Evolutionary conservation across 2,113 vertebrate genomes (phyloP), one percentile per base, ranked within the genome.

Genomic region (Microcebus tavaratra): DNA sequence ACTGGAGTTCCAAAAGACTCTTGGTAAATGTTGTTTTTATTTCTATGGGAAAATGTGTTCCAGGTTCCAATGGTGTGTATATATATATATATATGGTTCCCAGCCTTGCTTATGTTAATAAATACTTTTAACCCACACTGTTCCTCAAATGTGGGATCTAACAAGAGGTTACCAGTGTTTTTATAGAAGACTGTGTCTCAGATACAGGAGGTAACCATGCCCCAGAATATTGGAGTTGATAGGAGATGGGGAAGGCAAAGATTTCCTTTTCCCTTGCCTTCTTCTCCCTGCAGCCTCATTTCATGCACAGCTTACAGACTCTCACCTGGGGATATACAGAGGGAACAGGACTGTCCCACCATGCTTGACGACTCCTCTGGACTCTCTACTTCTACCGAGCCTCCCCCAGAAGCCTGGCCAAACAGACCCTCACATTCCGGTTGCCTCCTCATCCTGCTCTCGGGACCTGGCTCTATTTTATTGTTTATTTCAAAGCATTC

Each of bases 301-400:
- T 15, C 34, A 36, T 48, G 15, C 17, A 15, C 31, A 36, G 25
- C 53, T 36, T 80, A 45, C 31, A 79, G 48, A 17, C 17, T 15
- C 25, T 53, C 20, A 55, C 17, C 20, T 29, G 6, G 50, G 45
- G 79, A 48, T 3, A 1, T 13, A 42, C 0, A 4, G 11, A 36
- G 23, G 20, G 61, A 36, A 14, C 0, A 59, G 25, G 42, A 39
- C 10, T 20, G 2, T 18, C 42, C 14, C 2, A 1, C 2, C 21
- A 31, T 4, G 10, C 6, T 4, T 0, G 21, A 20, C 27, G 50
- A 29, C 15, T 81, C 50, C 34, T 42, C 39, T 23, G 15, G 27
- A 61, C 8, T 11, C 18, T 3, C 7, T 20, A 11, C 21, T 11
- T 59, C 5, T 55, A 34, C 57, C 3, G 17, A 10, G 3, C 31